Evolutionary conservation across 1,140 invertebrate genomes (phyloP).

Genomic region (Drosophila kikkawai): DNA sequence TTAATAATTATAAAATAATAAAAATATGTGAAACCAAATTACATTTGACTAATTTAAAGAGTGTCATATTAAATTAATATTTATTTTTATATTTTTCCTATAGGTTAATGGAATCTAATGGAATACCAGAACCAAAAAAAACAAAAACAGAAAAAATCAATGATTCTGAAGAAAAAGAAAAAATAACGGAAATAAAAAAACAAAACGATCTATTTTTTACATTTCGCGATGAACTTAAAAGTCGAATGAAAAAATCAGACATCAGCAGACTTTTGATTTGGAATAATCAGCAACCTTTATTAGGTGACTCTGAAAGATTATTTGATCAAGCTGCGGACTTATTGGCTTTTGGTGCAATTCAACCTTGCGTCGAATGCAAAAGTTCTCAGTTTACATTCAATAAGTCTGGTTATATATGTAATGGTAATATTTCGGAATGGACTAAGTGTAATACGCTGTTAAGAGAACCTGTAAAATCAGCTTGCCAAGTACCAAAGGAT

Average conservation of each 20-base stretch:
- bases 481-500: slow-evolving; percentile 90
- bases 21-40: not conserved
- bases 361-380: slow-evolving; percentile 93
- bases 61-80: not conserved
- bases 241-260: slow-evolving; percentile 87
- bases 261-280: slow-evolving; percentile 89
- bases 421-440: slow-evolving; percentile 95
- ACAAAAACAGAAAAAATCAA: slow-evolving; percentile 88
- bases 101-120: slow-evolving; percentile 87
- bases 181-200: slow-evolving; percentile 88
- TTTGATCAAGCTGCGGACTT: slow-evolving; percentile 92
- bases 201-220: slow-evolving; percentile 94
- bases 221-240: slow-evolving; percentile 86
- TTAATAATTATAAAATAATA: not conserved
- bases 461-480: slow-evolving; percentile 90
- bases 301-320: slow-evolving; percentile 89
- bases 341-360: slow-evolving; percentile 94
- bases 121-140: slow-evolving; percentile 88
- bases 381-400: slow-evolving; percentile 90
- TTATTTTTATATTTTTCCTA: slow-evolving; percentile 1
- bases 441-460: slow-evolving; percentile 92
- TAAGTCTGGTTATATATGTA: slow-evolving; percentile 92
- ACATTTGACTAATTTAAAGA: not conserved
- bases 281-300: slow-evolving; percentile 90
- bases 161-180: slow-evolving; percentile 85